Base-by-base conservation (phyloP, 2,888 invertebrate genomes). In the Ophion ellenae region DNA sequence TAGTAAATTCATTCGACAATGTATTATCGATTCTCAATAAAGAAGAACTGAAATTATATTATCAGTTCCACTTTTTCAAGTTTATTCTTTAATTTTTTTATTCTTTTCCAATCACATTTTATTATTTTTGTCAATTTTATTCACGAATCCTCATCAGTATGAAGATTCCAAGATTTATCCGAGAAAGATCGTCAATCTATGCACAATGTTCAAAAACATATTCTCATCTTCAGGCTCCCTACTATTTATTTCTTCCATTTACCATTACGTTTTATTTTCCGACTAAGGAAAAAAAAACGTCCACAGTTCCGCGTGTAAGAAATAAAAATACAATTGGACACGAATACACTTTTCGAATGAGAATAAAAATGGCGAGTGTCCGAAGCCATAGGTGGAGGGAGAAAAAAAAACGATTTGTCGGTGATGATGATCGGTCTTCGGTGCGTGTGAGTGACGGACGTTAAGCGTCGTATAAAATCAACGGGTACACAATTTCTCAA, bases 401-500 rank as follows among this genome's bases (percentile, higher is more conserved):
- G 14, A 45, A n/a, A 20, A 69, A 67, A 69, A 20, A 69, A 69
- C n/a, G 20, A 14, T 32, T 20, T 20, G 47, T 14, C 36, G 20
- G 36, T 45, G 14, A 53, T 24, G n/a, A 53, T 64, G 64, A 73
- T 71, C 36, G 40, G 24, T 73, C 59, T 6, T 6, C 70, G n/a
- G 17, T 63, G 11, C 53, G 53, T 45, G n/a, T 20, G 53, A 11
- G 67, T 63, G 78, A 67, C 73, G 78, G 74, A 75, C 59, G 76
- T 70, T 75, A 66, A 75, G 75, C 78, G 59, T 85, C 75, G 64
- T 59, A 82, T 85, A 80, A 83, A 83, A 80, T 83, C 79, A 77
- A 69, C 57, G 70, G 40, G 24, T 45, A 73, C 14, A 40, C 73
- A 73, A 67, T 77, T 81, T 83, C 76, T 45, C 76, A 77, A 69